These are phyloP conservation scores for Odobenus rosmarus DNA, from an alignment of 2,113 vertebrate genomes.

Conservation along the genomic window DNA sequence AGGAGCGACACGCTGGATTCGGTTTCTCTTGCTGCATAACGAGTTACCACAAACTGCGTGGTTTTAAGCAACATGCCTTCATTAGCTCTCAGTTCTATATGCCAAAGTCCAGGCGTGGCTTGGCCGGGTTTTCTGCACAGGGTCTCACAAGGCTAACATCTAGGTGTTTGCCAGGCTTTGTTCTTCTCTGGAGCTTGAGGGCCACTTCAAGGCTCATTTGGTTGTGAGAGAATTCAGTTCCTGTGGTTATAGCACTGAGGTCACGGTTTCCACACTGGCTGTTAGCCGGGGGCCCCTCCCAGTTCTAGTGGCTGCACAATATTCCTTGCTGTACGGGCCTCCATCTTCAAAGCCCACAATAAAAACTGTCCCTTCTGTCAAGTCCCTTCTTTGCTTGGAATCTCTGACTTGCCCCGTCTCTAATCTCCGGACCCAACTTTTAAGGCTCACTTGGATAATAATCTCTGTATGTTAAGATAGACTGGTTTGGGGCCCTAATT, in stretches of 20 bases:
- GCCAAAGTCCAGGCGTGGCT: background rate
- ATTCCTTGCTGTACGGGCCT: background rate
- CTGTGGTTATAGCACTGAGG: background rate
- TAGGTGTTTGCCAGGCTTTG: background rate
- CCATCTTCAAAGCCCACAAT: background rate
- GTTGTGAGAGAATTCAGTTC: background rate
- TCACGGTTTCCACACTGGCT: background rate
- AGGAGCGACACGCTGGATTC: accelerated
- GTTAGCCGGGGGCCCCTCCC: background rate
- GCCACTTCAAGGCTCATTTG: background rate
- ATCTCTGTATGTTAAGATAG: background rate
- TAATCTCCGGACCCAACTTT: background rate
- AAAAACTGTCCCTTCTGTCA: background rate
- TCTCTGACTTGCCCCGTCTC: background rate
- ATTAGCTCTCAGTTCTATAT: background rate
- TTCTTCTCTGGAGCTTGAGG: background rate
- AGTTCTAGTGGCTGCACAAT: background rate
- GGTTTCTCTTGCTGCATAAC: background rate
- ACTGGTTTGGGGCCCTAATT: background rate
- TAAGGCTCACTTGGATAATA: background rate
- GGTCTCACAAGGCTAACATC: background rate
- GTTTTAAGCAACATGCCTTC: background rate
- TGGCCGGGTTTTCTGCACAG: background rate
- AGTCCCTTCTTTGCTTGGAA: background rate
- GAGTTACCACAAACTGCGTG: background rate